phyloP scores from a whole-genome alignment of 2,113 vertebrate genomes.

The Heliornis fulica region DNA sequence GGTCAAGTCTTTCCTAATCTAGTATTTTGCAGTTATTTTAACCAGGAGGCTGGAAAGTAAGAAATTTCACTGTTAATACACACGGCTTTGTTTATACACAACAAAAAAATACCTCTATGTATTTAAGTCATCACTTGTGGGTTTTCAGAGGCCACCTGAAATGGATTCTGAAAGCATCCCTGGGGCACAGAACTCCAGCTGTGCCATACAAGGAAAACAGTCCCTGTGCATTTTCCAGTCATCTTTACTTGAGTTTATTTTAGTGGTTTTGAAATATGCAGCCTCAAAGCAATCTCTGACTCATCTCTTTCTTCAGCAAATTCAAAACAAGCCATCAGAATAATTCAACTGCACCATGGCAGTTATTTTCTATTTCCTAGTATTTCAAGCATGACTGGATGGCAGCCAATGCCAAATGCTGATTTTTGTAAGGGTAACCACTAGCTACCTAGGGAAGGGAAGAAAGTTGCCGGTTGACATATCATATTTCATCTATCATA shows the following conservation, averaged over 20 bases:
- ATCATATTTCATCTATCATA: conserved; percentile 49
- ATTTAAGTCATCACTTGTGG: neutral
- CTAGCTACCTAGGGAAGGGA: conserved; percentile 13
- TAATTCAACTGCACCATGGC: neutral
- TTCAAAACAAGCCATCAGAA: conserved; percentile 53
- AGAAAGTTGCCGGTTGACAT: neutral
- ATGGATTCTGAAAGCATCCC: conserved; percentile 1
- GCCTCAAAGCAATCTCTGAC: conserved; percentile 58
- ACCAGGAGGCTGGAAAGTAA: neutral
- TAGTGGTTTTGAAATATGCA: conserved; percentile 1
- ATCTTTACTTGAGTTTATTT: neutral
- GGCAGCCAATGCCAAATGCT: conserved; percentile 37
- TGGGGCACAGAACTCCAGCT: neutral
- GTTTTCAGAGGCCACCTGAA: conserved; percentile 25
- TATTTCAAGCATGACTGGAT: conserved; percentile 32
- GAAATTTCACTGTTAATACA: neutral
- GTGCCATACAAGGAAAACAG: neutral
- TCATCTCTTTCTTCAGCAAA: conserved; percentile 53
- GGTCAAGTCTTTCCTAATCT: neutral
- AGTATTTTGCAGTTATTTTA: neutral
- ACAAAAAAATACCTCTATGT: neutral
- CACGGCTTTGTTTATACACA: neutral
- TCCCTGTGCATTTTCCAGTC: neutral
- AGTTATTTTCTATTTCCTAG: conserved; percentile 38
- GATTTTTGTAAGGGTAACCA: conserved; percentile 33